phyloP scores from a whole-genome alignment of 1,140 invertebrate genomes.

The Calycopis cecrops region DNA sequence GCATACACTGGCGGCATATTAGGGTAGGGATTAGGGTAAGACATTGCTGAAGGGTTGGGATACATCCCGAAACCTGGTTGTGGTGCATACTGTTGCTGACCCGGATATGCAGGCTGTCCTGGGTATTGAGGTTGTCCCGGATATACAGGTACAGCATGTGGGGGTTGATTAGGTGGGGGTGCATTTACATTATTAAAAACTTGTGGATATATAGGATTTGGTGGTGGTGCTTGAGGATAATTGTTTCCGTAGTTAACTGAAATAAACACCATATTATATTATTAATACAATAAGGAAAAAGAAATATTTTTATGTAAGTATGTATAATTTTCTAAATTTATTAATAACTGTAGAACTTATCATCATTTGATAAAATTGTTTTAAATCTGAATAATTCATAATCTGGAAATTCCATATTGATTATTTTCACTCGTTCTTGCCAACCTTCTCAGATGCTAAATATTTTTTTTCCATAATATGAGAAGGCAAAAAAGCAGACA shows the following conservation, averaged over 20 bases:
- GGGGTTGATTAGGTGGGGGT: conserved; percentile 37
- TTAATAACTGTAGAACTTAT: too few species aligned
- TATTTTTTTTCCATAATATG: too few species aligned
- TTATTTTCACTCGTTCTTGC: too few species aligned
- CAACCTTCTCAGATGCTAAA: too few species aligned
- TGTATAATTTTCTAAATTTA: too few species aligned
- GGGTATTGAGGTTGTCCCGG: conserved; percentile 33
- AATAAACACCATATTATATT: conserved; percentile 19
- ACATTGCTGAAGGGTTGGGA: conserved; percentile 43
- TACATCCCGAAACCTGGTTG: conserved; percentile 41
- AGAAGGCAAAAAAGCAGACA: too few species aligned
- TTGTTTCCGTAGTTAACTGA: conserved; percentile 48
- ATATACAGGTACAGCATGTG: conserved; percentile 27
- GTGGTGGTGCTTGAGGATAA: conserved; percentile 45
- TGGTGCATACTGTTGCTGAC: conserved; percentile 33
- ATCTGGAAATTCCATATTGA: too few species aligned
- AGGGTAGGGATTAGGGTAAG: conserved; percentile 37
- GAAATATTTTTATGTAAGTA: too few species aligned
- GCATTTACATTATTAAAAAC: conserved; percentile 47
- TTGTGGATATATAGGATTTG: conserved; percentile 50
- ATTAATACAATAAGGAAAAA: neutral
- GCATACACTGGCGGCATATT: conserved; percentile 32
- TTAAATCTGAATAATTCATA: too few species aligned
- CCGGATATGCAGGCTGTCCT: conserved; percentile 16
- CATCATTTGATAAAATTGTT: too few species aligned